Evolutionary conservation across 2,888 invertebrate genomes (phyloP), one percentile per base, ranked within the genome.

Genomic region (Caenorhabditis sulstoni): DNA sequence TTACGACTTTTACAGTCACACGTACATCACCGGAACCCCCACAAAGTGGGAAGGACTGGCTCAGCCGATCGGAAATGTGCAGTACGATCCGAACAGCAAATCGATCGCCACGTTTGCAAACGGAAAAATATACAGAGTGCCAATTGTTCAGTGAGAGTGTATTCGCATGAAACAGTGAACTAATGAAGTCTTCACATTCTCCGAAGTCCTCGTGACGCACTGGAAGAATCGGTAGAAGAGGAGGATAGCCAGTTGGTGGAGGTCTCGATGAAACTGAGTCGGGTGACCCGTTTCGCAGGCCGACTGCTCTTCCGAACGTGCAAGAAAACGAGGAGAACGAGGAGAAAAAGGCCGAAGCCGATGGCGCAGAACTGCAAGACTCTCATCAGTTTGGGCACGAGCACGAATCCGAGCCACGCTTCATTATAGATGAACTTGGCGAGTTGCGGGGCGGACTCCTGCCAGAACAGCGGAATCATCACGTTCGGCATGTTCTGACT

Each of bases 401-500:
- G 52, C 22, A 86, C 86, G 53, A 86, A 84, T 45, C 83, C 83
- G 1, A 82, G 49, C 79, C 84, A 81, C n/a, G 82, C 49, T 55
- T 76, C 50, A 61, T 82, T 61, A 66, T 81, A 83, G 22, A 79
- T 68, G 55, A 71, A 76, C 35, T 83, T 73, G n/a, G 65, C 44
- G 35, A 83, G 73, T 14, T 37, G 58, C 23, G 85, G 83, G 18
- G 75, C 29, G n/a, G 86, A 77, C 11, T 78, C 79, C 45, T 86
- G 85, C 81, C 81, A 86, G 58, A 87, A 86, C 20, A 87, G 39
- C 0, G 87, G 87, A 14, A 85, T 77, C 49, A 86, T 70, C 9
- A 78, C 76, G 47, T 79, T 74, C 0, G 86, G 84, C 77, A 87
- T 61, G 61, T 87, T 83, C 50, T 78, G 67, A 50, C 81, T 79